A percentile compares a stretch with the other conserved stretches of the same genome.
phyloP scores from a whole-genome alignment of 2,113 vertebrate genomes.

The Anhinga rufa region DNA sequence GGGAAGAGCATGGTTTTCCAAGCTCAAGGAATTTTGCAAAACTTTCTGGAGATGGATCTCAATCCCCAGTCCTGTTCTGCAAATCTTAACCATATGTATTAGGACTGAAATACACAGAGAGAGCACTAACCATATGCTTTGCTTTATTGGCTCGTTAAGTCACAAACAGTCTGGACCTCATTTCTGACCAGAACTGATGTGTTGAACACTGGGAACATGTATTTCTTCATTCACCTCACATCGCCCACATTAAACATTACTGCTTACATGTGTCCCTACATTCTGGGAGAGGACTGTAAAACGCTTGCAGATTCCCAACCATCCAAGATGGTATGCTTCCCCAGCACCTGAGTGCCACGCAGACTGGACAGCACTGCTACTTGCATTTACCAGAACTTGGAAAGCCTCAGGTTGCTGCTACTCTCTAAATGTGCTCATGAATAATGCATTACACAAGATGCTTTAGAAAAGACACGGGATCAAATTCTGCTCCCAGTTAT shows the following conservation, averaged over 20 bases:
- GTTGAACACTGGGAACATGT: background rate
- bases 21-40: background rate
- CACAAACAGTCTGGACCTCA: background rate
- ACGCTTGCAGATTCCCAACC: background rate
- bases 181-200: background rate
- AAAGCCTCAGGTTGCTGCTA: background rate
- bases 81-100: constrained; percentile 10
- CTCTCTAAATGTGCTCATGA: background rate
- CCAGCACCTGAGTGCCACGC: background rate
- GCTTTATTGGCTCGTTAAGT: constrained; percentile 12
- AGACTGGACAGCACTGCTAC: background rate
- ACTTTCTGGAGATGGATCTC: background rate
- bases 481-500: background rate
- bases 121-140: constrained; percentile 6
- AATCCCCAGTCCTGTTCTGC: background rate
- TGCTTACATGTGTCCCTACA: background rate
- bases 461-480: background rate
- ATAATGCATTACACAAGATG: background rate
- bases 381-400: background rate
- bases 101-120: background rate
- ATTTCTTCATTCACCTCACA: constrained; percentile 25
- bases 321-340: background rate
- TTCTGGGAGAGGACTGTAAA: background rate
- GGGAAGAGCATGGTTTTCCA: background rate
- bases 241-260: background rate